Conservation (phyloP, 2,113 vertebrate species). For the Symphodus melops region DNA sequence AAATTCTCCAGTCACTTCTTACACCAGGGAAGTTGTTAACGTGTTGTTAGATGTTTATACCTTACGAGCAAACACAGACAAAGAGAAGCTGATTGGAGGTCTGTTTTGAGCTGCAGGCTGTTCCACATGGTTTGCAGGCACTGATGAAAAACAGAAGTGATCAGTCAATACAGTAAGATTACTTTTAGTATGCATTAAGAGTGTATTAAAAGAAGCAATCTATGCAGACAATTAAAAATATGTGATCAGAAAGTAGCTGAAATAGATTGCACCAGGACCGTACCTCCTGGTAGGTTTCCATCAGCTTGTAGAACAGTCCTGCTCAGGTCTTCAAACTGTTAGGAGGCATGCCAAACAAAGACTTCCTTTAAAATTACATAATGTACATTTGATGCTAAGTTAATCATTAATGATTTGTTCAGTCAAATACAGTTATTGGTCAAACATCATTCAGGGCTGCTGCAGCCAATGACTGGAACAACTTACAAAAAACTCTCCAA, state of each 20-base stretch:
- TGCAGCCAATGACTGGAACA: too few relatives aligned
- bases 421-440: too few relatives aligned
- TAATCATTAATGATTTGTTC: background rate
- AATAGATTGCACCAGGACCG: background rate
- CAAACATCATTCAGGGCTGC: too few relatives aligned
- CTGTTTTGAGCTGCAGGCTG: constrained; percentile 14
- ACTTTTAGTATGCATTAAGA: background rate
- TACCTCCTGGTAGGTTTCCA: constrained; percentile 29
- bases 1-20: background rate
- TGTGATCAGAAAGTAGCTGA: background rate
- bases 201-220: background rate
- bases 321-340: constrained; percentile 82
- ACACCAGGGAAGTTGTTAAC: background rate
- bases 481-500: too few relatives aligned
- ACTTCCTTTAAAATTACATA: background rate
- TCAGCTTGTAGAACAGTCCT: constrained; percentile 71
- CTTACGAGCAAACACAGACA: constrained; percentile 49
- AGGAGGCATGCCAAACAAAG: constrained; percentile 69
- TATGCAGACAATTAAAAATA: background rate
- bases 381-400: background rate
- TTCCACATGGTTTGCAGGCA: background rate
- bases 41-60: constrained; percentile 17
- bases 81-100: constrained; percentile 6
- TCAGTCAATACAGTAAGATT: background rate
- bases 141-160: constrained; percentile 9